phyloP scores from a whole-genome alignment of 2,113 vertebrate genomes.

The Amia ocellicauda region DNA sequence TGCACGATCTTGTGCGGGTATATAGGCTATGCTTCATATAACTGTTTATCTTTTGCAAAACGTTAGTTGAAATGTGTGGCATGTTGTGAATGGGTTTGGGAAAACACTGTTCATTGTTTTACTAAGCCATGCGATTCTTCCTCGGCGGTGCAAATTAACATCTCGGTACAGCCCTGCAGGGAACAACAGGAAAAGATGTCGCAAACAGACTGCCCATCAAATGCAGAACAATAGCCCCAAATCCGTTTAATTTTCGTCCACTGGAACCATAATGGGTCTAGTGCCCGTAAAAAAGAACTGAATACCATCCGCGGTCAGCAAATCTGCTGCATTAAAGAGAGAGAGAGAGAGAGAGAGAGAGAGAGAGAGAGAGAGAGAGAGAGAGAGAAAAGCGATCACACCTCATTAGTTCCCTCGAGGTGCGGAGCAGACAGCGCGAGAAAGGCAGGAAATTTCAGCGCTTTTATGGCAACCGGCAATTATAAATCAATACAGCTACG shows the following conservation, averaged over 20 bases:
- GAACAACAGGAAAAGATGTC: slow-evolving; percentile 16
- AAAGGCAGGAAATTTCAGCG: background rate
- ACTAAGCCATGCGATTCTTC: too few relatives aligned
- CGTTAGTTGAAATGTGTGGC: too few relatives aligned
- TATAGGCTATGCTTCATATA: too few relatives aligned
- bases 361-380: too few relatives aligned
- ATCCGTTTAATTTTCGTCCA: slow-evolving; percentile 5
- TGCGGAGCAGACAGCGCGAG: background rate
- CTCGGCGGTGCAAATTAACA: slow-evolving; percentile 21
- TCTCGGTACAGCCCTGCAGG: slow-evolving; percentile 14
- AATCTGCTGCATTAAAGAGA: background rate
- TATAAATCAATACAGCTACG: background rate
- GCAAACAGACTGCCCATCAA: slow-evolving; percentile 11
- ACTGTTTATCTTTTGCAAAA: too few relatives aligned
- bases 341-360: too few relatives aligned
- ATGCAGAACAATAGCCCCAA: slow-evolving; percentile 21
- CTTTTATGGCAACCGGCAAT: background rate
- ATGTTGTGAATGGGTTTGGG: too few relatives aligned
- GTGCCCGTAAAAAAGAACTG: background rate
- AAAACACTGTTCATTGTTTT: too few relatives aligned
- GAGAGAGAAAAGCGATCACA: background rate
- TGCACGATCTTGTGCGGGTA: too few relatives aligned
- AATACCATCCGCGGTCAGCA: too few relatives aligned
- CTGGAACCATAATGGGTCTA: too few relatives aligned
- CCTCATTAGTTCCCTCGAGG: background rate